Evolutionary conservation across 92 coral and sea anemone genomes (phyloP).

Genomic region (Palythoa caribaeorum): DNA sequence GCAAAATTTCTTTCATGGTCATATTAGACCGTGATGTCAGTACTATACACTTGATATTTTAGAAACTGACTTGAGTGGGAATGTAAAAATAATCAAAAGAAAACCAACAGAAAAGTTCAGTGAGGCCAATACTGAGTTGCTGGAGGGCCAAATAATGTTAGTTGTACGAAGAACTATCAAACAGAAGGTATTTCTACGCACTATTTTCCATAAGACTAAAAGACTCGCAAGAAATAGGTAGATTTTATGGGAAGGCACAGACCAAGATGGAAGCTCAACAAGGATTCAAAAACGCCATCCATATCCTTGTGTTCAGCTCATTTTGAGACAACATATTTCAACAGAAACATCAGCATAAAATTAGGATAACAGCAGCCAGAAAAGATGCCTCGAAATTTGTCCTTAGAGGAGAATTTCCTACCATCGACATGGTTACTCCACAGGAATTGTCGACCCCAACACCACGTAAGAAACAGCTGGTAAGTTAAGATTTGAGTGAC

Average conservation of each 20-base stretch:
- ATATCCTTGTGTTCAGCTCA: no score
- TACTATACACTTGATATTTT: no score
- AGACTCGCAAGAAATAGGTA: no score
- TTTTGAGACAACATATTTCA: no score
- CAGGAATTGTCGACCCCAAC: slow-evolving; percentile 4
- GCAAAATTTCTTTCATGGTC: no score
- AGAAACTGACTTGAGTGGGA: neutral
- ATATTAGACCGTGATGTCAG: no score
- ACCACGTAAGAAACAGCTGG: neutral
- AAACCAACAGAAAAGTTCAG: neutral
- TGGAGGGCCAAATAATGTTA: slow-evolving; percentile 1
- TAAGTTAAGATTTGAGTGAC: neutral
- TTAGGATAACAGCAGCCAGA: neutral
- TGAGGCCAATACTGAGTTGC: neutral
- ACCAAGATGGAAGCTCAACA: no score
- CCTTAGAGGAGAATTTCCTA: neutral
- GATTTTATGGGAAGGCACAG: no score
- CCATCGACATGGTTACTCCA: neutral
- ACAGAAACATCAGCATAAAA: neutral
- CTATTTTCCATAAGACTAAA: no score
- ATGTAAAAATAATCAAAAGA: neutral
- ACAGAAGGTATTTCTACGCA: no score
- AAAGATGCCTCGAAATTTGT: neutral
- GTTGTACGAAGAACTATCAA: neutral
- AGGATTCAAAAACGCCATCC: no score